These are phyloP conservation scores for Gymnogyps californianus DNA, from an alignment of 2,113 vertebrate genomes.

Conservation along the genomic window DNA sequence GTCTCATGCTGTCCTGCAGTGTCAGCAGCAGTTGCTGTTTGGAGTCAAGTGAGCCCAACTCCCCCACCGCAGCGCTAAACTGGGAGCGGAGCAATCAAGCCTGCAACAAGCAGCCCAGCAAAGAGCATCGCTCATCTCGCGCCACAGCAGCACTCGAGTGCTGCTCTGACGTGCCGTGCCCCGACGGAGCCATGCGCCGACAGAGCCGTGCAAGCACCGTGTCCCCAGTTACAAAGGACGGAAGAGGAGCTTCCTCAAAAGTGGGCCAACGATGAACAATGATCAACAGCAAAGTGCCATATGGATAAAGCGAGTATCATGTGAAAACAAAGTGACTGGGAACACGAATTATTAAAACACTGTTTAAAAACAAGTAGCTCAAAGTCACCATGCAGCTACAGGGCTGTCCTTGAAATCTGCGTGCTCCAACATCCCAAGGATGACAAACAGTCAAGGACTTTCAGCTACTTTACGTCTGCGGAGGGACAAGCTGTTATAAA, in stretches of 20 bases:
- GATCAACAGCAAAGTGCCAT: not conserved
- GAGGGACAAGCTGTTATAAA: not conserved
- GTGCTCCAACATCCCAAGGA: not conserved
- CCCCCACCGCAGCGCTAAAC: not conserved
- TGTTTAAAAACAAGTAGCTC: not conserved
- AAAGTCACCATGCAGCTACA: not conserved
- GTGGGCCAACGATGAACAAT: not conserved
- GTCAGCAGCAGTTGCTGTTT: not conserved
- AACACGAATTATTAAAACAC: not conserved
- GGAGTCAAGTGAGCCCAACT: fast-evolving
- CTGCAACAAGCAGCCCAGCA: not conserved
- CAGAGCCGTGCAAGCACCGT: fast-evolving
- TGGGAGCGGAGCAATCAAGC: not conserved
- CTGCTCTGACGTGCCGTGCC: fast-evolving
- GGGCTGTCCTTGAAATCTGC: not conserved
- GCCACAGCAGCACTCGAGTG: fast-evolving
- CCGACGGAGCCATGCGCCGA: fast-evolving
- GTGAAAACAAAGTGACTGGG: not conserved
- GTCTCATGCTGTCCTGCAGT: not conserved
- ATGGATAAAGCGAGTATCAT: not conserved
- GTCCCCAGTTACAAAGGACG: not conserved
- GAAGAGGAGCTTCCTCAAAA: not conserved
- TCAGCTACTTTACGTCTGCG: not conserved
- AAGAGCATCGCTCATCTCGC: fast-evolving
- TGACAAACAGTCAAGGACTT: not conserved